phyloP scores from a whole-genome alignment of 2,113 vertebrate species.

The Arvicanthis niloticus region DNA sequence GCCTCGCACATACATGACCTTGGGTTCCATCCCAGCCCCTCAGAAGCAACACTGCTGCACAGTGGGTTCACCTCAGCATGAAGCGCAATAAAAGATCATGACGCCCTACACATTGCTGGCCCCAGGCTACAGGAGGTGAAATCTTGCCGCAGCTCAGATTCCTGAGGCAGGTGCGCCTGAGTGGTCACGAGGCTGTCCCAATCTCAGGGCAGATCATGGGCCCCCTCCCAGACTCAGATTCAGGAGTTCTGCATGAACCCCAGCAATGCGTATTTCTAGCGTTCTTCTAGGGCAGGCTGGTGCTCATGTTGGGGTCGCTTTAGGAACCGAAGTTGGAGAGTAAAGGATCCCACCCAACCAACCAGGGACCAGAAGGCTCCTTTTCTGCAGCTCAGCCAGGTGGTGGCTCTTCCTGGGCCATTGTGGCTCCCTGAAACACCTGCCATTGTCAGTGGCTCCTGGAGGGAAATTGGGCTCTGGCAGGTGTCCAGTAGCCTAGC shows the following conservation, averaged over 20 bases:
- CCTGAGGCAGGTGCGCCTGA: neutral
- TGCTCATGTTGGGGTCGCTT: no score
- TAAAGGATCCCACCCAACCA: rapidly evolving
- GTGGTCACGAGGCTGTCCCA: neutral
- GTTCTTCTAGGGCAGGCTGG: neutral
- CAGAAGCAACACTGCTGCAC: neutral
- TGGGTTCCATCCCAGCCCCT: no score
- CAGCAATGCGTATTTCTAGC: neutral
- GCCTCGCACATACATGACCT: neutral
- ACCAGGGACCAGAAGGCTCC: neutral
- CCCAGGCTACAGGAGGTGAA: neutral
- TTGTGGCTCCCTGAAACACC: neutral
- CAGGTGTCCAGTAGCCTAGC: neutral
- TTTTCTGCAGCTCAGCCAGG: neutral
- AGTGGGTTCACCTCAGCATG: no score
- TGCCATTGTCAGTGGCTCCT: neutral
- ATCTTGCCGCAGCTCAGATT: neutral
- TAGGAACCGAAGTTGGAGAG: neutral
- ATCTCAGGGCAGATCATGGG: neutral
- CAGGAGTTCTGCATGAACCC: neutral
- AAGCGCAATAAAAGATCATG: no score
- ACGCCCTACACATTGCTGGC: rapidly evolving
- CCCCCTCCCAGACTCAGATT: rapidly evolving
- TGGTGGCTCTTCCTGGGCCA: neutral
- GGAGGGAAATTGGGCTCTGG: no score